Conservation (phyloP, 2,113 vertebrate genomes). For the Todiramphus chloris region DNA sequence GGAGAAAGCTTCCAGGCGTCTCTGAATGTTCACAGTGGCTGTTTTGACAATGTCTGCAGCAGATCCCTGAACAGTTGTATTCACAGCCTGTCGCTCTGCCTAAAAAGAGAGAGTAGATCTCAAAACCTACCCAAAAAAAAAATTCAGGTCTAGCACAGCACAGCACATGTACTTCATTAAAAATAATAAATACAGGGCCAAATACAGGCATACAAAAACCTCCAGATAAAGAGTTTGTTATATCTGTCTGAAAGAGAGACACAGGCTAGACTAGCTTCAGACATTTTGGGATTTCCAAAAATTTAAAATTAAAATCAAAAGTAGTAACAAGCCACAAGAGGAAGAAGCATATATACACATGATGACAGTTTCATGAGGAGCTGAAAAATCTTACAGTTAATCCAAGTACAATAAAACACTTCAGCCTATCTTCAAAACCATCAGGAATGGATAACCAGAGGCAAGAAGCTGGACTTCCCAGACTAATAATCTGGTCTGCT, state of each 20-base stretch:
- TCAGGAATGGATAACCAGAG: neutral
- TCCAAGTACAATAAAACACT: neutral
- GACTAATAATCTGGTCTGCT: neutral
- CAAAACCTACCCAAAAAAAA: neutral
- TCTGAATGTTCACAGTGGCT: constrained; percentile 94
- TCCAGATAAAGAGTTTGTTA: neutral
- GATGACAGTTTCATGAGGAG: neutral
- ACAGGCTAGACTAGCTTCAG: neutral
- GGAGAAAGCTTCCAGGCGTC: constrained; percentile 76
- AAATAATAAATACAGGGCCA: neutral
- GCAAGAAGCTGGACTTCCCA: neutral
- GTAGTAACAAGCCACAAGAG: neutral
- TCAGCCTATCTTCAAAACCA: neutral
- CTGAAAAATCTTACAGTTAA: neutral
- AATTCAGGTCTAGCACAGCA: neutral
- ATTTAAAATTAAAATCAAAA: neutral
- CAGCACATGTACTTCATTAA: neutral
- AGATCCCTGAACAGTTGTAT: constrained; percentile 95
- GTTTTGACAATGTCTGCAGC: constrained; percentile 96
- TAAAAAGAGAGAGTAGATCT: constrained; percentile 35
- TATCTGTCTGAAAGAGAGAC: neutral
- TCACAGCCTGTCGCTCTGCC: constrained; percentile 97
- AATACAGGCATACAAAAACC: neutral
- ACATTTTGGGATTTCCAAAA: neutral
- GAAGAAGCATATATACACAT: neutral